phyloP scores from a whole-genome alignment of 2,888 invertebrate species.

The Hirudinaria manillensis region DNA sequence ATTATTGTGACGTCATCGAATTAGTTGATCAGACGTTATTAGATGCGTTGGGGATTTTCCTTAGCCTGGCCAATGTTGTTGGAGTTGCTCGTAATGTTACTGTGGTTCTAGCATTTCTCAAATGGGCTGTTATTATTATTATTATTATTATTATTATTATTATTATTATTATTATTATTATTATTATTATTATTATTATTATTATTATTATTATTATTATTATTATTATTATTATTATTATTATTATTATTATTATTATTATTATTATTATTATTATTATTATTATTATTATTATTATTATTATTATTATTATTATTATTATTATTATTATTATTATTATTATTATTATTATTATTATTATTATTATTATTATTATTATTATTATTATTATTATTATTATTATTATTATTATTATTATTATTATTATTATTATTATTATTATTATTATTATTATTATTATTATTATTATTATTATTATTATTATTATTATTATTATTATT shows the following conservation, averaged over 20 bases:
- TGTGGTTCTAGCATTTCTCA: background rate
- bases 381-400: background rate
- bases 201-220: too few species aligned
- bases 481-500: background rate
- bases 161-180: background rate
- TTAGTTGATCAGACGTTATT: slow-evolving; percentile 12
- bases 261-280: background rate
- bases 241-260: background rate
- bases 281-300: background rate
- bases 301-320: background rate
- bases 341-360: background rate
- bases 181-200: background rate
- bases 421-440: background rate
- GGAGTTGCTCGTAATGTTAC: slow-evolving; percentile 9
- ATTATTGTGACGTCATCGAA: slow-evolving; percentile 10
- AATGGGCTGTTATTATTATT: background rate
- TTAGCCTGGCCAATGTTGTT: background rate
- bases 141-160: background rate
- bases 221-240: background rate
- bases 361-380: background rate
- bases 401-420: background rate
- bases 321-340: background rate
- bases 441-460: background rate
- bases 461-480: background rate
- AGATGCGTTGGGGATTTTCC: background rate